Percentiles rank a stretch among this genome's conserved stretches.
Conservation (phyloP, 2,888 invertebrate genomes). For the Yponomeuta cagnagella region DNA sequence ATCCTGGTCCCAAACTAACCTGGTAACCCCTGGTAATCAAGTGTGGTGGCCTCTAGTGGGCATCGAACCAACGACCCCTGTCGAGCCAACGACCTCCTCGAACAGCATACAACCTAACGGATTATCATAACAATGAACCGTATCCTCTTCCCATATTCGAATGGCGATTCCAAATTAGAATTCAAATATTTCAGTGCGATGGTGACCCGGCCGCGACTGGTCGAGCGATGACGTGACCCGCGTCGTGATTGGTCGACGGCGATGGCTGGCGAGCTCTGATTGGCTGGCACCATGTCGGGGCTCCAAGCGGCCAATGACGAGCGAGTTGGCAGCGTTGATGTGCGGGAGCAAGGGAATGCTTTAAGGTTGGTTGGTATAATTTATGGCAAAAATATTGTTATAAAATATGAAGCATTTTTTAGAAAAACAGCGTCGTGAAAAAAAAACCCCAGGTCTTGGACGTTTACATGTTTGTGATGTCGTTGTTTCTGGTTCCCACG, state of each 20-base stretch:
- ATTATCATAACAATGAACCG: not conserved
- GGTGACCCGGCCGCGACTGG: conserved; percentile 27
- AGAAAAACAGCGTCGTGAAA: no score
- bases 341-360: conserved; percentile 66
- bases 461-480: no score
- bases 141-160: conserved; percentile 15
- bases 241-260: conserved; percentile 43
- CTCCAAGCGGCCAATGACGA: conserved; percentile 61
- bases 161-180: conserved; percentile 8
- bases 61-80: no score
- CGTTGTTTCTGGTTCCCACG: no score
- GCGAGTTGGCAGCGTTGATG: conserved; percentile 64
- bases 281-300: conserved; percentile 63
- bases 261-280: conserved; percentile 33
- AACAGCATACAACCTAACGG: not conserved
- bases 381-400: not conserved
- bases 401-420: no score
- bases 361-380: conserved; percentile 47
- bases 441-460: no score
- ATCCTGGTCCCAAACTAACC: no score
- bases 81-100: no score
- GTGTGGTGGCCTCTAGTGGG: no score
- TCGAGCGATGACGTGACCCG: conserved; percentile 39
- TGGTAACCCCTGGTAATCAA: no score
- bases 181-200: conserved; percentile 21